Evolutionary conservation across 2,113 vertebrate genomes (phyloP).

Genomic region (Chionomys nivalis): DNA sequence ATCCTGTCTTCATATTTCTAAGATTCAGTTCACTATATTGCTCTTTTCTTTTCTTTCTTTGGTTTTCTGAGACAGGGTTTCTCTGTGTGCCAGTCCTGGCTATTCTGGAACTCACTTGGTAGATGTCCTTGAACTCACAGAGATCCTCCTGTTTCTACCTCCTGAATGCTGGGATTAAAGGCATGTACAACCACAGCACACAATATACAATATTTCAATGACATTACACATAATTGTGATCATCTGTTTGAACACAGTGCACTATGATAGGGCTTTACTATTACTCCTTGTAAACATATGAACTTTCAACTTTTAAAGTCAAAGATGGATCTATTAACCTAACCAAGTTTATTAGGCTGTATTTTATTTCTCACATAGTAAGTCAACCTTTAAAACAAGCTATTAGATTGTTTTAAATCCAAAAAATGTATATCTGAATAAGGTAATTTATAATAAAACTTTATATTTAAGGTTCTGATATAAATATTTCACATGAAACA

Average conservation of each 20-base stretch:
- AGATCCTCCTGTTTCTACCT: too few relatives aligned
- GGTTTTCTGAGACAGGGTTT: too few relatives aligned
- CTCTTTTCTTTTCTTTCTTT: too few relatives aligned
- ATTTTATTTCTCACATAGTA: background rate
- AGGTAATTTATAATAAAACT: background rate
- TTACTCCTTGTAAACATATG: background rate
- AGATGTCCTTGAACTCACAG: too few relatives aligned
- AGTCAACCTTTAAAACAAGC: background rate
- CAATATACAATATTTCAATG: background rate
- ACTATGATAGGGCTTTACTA: background rate
- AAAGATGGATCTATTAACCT: background rate
- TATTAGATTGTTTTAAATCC: background rate
- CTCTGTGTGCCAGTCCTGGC: too few relatives aligned
- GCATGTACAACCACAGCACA: too few relatives aligned
- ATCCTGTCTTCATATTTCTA: too few relatives aligned
- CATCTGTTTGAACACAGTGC: background rate
- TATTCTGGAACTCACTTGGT: too few relatives aligned
- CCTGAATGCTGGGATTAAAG: too few relatives aligned
- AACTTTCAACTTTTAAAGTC: slow-evolving; percentile 43
- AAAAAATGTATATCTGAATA: background rate
- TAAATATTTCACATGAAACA: background rate
- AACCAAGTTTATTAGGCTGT: background rate
- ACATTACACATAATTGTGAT: background rate
- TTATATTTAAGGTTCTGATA: background rate
- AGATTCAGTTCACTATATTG: too few relatives aligned